Evolutionary conservation across 1,140 invertebrate species (phyloP).

Genomic region (Heterodera schachtii): DNA sequence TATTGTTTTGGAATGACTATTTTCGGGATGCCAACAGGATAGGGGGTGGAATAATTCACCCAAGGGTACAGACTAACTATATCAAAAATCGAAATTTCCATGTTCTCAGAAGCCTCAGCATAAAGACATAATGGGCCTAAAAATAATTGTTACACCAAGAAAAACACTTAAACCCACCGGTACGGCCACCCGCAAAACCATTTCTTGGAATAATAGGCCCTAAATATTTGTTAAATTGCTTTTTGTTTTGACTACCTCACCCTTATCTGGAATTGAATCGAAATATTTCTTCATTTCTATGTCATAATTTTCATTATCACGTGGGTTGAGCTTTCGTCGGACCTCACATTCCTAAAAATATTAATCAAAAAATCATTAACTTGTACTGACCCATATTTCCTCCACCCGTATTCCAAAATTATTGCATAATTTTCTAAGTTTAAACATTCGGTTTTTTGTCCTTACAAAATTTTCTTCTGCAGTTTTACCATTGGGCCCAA

Average conservation of each 20-base stretch:
- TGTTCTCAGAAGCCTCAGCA: too few species aligned
- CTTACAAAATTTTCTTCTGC: not conserved
- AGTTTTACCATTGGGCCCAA: not conserved
- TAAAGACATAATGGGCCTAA: too few species aligned
- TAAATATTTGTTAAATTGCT: not conserved
- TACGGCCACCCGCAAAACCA: constrained; percentile 2
- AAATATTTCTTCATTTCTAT: constrained; percentile 11
- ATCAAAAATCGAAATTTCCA: too few species aligned
- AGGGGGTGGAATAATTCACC: too few species aligned
- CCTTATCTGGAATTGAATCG: not conserved
- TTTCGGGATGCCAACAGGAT: too few species aligned
- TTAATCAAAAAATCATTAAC: not conserved
- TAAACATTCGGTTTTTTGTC: not conserved
- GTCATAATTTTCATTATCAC: not conserved
- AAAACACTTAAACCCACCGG: too few species aligned
- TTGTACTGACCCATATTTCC: constrained; percentile 5
- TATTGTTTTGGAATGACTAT: too few species aligned
- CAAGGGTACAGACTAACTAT: too few species aligned
- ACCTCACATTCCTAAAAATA: constrained; percentile 16
- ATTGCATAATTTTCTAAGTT: not conserved
- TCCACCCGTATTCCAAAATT: not conserved
- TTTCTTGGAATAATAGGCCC: not conserved
- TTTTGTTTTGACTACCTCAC: too few species aligned
- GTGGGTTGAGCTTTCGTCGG: not conserved
- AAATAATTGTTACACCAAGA: too few species aligned